Evolutionary conservation across 64 coral and sea anemone species (phyloP).

Genomic region (Pocillopora verrucosa): DNA sequence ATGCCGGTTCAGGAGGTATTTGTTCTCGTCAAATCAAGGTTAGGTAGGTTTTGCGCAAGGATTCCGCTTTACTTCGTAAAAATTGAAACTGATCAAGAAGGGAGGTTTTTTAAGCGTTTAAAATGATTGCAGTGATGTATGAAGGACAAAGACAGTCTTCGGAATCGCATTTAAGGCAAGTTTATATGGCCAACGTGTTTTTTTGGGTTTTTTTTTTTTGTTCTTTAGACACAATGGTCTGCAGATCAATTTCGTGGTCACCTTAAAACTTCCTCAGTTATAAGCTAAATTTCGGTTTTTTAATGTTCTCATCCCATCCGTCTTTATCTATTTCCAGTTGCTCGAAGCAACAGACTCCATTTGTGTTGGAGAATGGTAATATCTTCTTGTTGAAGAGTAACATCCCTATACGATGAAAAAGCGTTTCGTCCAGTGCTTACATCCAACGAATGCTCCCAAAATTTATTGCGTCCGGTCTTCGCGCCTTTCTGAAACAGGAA

Average conservation of each 20-base stretch:
- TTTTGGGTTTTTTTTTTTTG: too few species aligned
- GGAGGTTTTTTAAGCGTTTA: too few species aligned
- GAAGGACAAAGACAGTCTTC: too few species aligned
- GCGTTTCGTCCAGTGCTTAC: neutral
- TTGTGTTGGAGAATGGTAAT: neutral
- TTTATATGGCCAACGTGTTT: too few species aligned
- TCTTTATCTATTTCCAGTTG: neutral
- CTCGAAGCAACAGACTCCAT: neutral
- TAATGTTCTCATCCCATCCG: too few species aligned
- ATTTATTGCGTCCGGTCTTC: neutral
- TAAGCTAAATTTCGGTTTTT: too few species aligned
- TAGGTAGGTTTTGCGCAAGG: neutral
- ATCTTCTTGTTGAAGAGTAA: neutral
- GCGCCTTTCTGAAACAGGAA: neutral
- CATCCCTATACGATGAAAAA: neutral
- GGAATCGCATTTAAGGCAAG: too few species aligned
- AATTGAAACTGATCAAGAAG: too few species aligned
- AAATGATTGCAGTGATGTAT: too few species aligned
- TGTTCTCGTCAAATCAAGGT: neutral
- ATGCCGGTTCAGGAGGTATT: neutral
- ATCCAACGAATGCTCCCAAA: neutral
- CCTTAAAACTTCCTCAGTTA: too few species aligned
- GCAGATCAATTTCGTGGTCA: too few species aligned
- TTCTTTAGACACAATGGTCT: too few species aligned
- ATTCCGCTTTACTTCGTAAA: neutral